Evolutionary conservation across 2,888 invertebrate species (phyloP), one percentile per base, ranked within the genome.

Genomic region (Chironomus riparius): DNA sequence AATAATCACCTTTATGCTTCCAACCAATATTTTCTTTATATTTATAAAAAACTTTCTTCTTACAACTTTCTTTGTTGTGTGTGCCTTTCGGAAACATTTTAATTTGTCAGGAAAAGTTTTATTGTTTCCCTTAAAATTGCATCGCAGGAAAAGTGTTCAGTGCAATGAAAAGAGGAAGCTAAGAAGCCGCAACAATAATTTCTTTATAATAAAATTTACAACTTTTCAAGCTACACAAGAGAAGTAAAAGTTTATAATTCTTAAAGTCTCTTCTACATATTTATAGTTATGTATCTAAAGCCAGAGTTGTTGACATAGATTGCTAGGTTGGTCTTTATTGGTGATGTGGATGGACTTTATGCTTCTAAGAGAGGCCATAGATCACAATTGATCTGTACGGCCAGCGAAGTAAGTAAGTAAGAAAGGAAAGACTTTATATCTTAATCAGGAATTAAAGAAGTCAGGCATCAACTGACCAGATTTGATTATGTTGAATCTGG

Each of bases 181-280:
- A 65, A 62, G 65, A 24, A 65, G 65, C 65, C 65, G 65, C 65
- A 65, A 22, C 65, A 65, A 56, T 65, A 65, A 65, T 65, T 65
- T 5, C 22, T 65, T 65, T 65, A 65, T 65, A 65, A 65, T 65
- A 65, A 13, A 65, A 65, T 65, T 65, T 65, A 65, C 24, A 65
- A 65, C 21, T 65, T 65, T 65, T 65, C 62, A 21, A 65, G 65
- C 13, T 6, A 65, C 21, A 62, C 6, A 5, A 65, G 65, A 21
- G 4, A 65, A 56, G 18, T 1, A 21, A 65, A 65, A 65, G 18
- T 56, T 56, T 56, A 56, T 56, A 56, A 56, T 15, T 56, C 56
- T 18, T 56, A 38, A 38, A 38, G 38, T 38, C 38, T 10, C 38
- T 38, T 38, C 38, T 38, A 38, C 38, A 38, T 38, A 38, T 38